Evolutionary conservation across 2,888 invertebrate genomes (phyloP), one percentile per base, ranked within the genome.

Genomic region (Eupithecia subumbrata): DNA sequence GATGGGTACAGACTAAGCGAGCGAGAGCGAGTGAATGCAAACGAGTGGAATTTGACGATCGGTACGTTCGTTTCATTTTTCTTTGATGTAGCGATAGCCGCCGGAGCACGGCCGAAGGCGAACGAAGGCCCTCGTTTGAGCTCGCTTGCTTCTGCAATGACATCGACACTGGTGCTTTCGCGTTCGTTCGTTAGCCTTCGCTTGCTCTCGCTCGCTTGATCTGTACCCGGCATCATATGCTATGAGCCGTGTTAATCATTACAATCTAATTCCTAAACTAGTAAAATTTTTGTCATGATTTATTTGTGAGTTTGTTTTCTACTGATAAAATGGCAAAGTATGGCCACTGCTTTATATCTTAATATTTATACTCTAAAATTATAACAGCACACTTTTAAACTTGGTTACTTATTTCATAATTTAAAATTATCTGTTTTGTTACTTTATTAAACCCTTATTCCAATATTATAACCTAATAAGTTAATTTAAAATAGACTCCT

Each of bases 211-310:
- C 30, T 30, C 30, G 30, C 30, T 30, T 30, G 3, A 3, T 30
- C 30, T 30, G 30, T 30, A 30, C 30, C 30, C 30, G 30, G 30
- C 30, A 52, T 52, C n/a, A 52, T 43, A 48, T 48, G 16, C 16
- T 52, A n/a, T 8, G 9, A n/a, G 48, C 48, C 48, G n/a, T 22
- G 11, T 60, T 60, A 22, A 67, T 37, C 37, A 43, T 25, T 40
- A 22, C 1, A 43, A 25, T 14, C 2, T 67, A 68, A n/a, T 18
- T 34, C 5, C 37, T 37, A 40, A 40, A 40, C 7, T 68, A 30
- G 0, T 37, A 40, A 60, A 73, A 69, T 56, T 74, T 71, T 74
- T 71, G 69, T 74, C 71, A 74, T 76, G 69, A 76, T 76, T 64
- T 56, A 22, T 56, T 73, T 71, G 48, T 69, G 40, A n/a, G 40